Conservation (phyloP, 2,888 invertebrate species). For the Diloba caeruleocephala region DNA sequence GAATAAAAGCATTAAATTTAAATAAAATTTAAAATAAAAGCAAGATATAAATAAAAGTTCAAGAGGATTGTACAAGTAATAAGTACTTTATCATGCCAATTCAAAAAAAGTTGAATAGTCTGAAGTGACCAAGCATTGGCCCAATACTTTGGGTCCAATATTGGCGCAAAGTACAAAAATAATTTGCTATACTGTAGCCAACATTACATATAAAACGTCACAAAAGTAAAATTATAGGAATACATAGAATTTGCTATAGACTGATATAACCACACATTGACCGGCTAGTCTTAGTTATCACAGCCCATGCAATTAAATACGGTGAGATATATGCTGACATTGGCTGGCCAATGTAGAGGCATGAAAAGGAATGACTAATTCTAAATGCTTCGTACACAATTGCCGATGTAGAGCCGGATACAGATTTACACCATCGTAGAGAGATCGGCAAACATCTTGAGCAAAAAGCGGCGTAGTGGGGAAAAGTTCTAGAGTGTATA, state of each 20-base stretch:
- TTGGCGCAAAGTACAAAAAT: constrained; percentile 5
- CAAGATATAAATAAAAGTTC: too few species aligned
- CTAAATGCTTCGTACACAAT: constrained; percentile 1
- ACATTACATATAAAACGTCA: not conserved
- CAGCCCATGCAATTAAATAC: too few species aligned
- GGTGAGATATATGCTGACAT: not conserved
- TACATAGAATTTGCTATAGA: constrained; percentile 23
- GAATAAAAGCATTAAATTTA: too few species aligned
- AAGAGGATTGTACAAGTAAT: not conserved
- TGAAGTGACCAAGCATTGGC: not conserved
- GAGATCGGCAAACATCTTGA: too few species aligned
- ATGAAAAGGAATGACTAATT: constrained; percentile 28
- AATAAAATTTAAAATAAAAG: too few species aligned
- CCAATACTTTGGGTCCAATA: constrained; percentile 7
- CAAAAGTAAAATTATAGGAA: constrained; percentile 28
- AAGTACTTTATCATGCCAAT: not conserved
- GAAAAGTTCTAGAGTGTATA: too few species aligned
- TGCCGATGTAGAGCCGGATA: not conserved
- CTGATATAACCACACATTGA: constrained; percentile 8
- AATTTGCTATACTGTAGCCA: constrained; percentile 1
- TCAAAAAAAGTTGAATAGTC: not conserved
- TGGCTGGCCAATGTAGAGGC: constrained; percentile 1
- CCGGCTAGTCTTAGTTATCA: too few species aligned
- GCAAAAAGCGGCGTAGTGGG: too few species aligned
- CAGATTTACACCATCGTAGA: not conserved